A percentile compares a stretch with the other conserved stretches of the same genome.
phyloP scores from a whole-genome alignment of 2,113 vertebrate genomes.

The human region GRCh38 chr2:48561501-48562000 shows the following conservation, averaged over 20 bases:
- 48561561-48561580: not conserved
- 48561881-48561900: no score
- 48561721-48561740: not conserved
- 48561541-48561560: not conserved
- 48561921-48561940: no score
- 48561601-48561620: not conserved
- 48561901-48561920: no score
- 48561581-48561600: not conserved
- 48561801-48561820: not conserved
- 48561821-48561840: not conserved
- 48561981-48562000: no score
- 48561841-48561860: not conserved
- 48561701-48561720: not conserved
- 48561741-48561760: not conserved
- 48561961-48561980: no score
- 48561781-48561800: not conserved
- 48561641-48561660: not conserved
- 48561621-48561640: not conserved
- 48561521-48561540: not conserved
- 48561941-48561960: no score
- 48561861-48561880: no score
- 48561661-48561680: fast-evolving
- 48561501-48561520: not conserved
- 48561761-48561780: not conserved
- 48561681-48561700: not conserved